These are phyloP conservation scores for Caenorhabditis sp. DNA, from an alignment of 2,888 invertebrate species.

Conservation along the genomic window DNA sequence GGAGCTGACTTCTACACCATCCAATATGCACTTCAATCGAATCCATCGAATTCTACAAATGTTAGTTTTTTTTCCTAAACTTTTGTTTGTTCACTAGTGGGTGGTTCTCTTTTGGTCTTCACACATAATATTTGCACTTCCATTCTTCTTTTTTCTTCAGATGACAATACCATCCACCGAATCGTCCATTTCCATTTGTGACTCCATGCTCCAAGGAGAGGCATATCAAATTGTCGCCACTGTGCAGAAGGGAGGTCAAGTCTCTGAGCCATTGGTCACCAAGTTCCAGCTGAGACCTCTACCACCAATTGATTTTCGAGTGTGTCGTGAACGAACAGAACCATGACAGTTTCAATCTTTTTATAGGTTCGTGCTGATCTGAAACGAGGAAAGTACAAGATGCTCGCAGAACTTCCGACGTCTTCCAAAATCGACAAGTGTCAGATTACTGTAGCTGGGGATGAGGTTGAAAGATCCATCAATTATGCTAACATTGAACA, in stretches of 20 bases:
- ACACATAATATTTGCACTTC: slow-evolving; percentile 18
- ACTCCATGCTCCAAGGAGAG: slow-evolving; percentile 77
- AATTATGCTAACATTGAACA: slow-evolving; percentile 71
- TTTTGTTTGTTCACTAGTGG: slow-evolving; percentile 13
- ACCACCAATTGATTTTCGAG: slow-evolving; percentile 76
- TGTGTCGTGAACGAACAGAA: too few relatives aligned
- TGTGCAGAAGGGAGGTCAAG: slow-evolving; percentile 77
- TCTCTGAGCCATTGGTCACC: slow-evolving; percentile 74
- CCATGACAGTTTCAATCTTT: not conserved
- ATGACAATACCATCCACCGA: slow-evolving; percentile 65
- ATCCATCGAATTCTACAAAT: slow-evolving; percentile 53
- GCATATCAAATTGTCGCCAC: slow-evolving; percentile 77
- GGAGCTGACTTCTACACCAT: slow-evolving; percentile 58
- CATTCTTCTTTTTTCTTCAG: slow-evolving; percentile 27
- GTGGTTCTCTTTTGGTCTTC: slow-evolving; percentile 20
- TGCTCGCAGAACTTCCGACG: slow-evolving; percentile 71
- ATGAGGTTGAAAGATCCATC: slow-evolving; percentile 70
- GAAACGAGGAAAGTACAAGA: slow-evolving; percentile 76
- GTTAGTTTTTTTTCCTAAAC: slow-evolving; percentile 28
- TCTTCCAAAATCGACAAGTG: slow-evolving; percentile 74
- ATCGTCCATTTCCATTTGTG: slow-evolving; percentile 71
- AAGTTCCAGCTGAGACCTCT: slow-evolving; percentile 79
- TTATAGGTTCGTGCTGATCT: slow-evolving; percentile 75
- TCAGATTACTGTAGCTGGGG: slow-evolving; percentile 74
- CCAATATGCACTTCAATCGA: slow-evolving; percentile 56